These are phyloP conservation scores for Lathamus discolor DNA, from an alignment of 2,113 vertebrate genomes.

Conservation along the genomic window DNA sequence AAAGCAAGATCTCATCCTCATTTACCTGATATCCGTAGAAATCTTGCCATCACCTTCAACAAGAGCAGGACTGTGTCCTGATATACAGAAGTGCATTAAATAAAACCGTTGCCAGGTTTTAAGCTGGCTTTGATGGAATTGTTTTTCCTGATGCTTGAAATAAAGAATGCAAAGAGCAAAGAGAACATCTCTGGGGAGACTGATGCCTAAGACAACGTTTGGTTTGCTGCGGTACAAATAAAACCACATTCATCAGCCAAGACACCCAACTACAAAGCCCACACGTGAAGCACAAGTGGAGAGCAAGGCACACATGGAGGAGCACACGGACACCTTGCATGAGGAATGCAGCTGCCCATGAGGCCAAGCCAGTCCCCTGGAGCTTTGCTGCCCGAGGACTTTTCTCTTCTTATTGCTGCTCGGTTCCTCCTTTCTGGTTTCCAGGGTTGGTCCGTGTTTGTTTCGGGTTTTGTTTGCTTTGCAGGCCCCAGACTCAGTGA, in stretches of 20 bases:
- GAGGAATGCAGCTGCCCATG: background rate
- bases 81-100: background rate
- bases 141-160: background rate
- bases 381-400: background rate
- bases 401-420: background rate
- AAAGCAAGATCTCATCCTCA: background rate
- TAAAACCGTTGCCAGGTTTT: background rate
- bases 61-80: background rate
- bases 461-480: background rate
- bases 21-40: background rate
- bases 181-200: background rate
- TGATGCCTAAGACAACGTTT: background rate
- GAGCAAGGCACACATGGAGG: slow-evolving; percentile 45
- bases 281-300: slow-evolving; percentile 16
- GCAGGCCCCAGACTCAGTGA: background rate
- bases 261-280: background rate
- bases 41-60: background rate
- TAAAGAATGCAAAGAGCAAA: background rate
- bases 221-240: background rate
- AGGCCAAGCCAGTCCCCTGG: background rate
- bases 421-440: background rate
- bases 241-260: background rate
- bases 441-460: background rate
- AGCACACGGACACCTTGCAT: background rate
- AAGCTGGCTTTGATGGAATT: fast-evolving